Percentiles rank a stretch among this genome's conserved stretches.
These are phyloP conservation scores for Chiridota heheva DNA, from an alignment of 35 echinoderm and acorn worm species.

Conservation along the genomic window DNA sequence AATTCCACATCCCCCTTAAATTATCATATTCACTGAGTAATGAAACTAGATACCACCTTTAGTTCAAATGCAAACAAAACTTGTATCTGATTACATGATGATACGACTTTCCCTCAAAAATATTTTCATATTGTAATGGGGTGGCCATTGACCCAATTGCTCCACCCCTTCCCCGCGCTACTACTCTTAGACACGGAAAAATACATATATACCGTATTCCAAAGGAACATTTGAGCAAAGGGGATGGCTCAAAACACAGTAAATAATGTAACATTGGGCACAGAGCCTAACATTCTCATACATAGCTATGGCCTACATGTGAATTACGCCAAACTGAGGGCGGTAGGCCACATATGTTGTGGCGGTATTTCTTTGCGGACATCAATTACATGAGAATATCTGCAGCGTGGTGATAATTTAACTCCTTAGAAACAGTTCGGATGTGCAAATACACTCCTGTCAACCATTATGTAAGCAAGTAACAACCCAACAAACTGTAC, in stretches of 20 bases:
- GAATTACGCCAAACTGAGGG: not conserved
- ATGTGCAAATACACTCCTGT: not conserved
- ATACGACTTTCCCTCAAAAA: too few species aligned
- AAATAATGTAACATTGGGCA: not conserved
- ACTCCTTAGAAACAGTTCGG: constrained; percentile 3
- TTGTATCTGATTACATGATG: too few species aligned
- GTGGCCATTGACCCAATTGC: not conserved
- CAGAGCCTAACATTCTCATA: not conserved
- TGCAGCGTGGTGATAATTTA: too few species aligned
- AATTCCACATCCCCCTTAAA: too few species aligned
- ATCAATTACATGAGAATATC: too few species aligned
- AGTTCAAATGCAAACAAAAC: too few species aligned
- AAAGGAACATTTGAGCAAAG: not conserved
- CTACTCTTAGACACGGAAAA: not conserved
- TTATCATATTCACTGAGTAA: too few species aligned
- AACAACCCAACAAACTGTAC: not conserved
- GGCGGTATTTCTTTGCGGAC: too few species aligned
- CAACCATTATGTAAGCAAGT: not conserved
- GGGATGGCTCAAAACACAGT: not conserved
- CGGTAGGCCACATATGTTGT: not conserved
- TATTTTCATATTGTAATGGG: too few species aligned
- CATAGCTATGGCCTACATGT: constrained; percentile 19
- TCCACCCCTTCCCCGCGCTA: not conserved
- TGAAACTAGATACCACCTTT: too few species aligned
- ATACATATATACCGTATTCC: not conserved